These are phyloP conservation scores for Acleris emargana DNA, from an alignment of 2,888 invertebrate species.

Conservation along the genomic window DNA sequence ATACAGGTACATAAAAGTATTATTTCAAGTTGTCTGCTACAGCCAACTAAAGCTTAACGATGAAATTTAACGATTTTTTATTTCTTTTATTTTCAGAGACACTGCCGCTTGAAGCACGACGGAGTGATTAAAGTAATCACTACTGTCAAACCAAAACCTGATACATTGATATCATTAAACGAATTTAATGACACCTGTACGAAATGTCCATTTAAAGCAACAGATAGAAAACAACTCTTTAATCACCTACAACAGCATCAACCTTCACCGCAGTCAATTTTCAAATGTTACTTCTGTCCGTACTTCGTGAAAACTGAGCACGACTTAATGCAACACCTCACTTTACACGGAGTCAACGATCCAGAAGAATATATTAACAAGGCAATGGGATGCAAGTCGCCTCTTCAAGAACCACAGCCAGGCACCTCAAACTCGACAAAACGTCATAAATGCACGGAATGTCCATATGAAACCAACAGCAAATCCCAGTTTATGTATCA, in stretches of 20 bases:
- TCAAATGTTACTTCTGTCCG: constrained; percentile 92
- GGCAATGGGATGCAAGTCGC: constrained; percentile 69
- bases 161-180: constrained; percentile 57
- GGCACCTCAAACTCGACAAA: constrained; percentile 73
- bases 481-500: constrained; percentile 94
- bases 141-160: constrained; percentile 77
- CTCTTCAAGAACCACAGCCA: constrained; percentile 53
- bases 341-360: constrained; percentile 85
- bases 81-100: constrained; percentile 82
- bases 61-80: background rate
- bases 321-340: constrained; percentile 87
- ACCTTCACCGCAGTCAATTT: constrained; percentile 86
- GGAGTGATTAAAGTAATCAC: constrained; percentile 88
- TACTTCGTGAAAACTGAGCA: constrained; percentile 89
- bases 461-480: constrained; percentile 93
- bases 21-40: background rate
- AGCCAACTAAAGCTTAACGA: background rate
- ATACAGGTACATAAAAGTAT: constrained; percentile 86
- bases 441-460: constrained; percentile 90
- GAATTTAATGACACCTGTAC: constrained; percentile 81
- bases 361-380: constrained; percentile 83
- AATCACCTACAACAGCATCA: constrained; percentile 88
- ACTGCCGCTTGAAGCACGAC: constrained; percentile 90
- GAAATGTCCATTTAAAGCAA: constrained; percentile 88
- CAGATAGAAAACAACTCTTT: constrained; percentile 83